phyloP scores from a whole-genome alignment of 2,888 invertebrate species.

The Yponomeuta sedellus region DNA sequence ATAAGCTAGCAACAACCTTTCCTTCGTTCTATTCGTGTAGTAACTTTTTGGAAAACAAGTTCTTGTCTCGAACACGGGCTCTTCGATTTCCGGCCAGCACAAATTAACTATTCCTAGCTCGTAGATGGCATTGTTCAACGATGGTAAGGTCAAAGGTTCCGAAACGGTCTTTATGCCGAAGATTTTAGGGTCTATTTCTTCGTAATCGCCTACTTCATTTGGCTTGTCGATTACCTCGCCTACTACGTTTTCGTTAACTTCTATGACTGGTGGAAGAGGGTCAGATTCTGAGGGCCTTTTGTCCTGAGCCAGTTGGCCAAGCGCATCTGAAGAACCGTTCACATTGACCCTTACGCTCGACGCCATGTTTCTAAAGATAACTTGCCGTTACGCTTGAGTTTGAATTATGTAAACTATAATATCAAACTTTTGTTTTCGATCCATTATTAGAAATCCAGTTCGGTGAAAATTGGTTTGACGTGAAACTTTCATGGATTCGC shows the following conservation, averaged over 20 bases:
- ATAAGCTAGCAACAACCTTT: slow-evolving; percentile 82
- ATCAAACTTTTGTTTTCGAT: neutral
- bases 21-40: slow-evolving; percentile 80
- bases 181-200: slow-evolving; percentile 56
- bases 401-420: neutral
- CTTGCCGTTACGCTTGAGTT: neutral
- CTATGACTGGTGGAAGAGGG: slow-evolving; percentile 52
- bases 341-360: neutral
- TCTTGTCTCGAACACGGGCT: slow-evolving; percentile 75
- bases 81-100: slow-evolving; percentile 78
- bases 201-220: slow-evolving; percentile 42
- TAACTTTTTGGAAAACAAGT: slow-evolving; percentile 80
- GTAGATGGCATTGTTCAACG: slow-evolving; percentile 76
- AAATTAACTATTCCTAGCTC: slow-evolving; percentile 78
- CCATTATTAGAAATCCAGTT: neutral
- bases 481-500: neutral
- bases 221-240: slow-evolving; percentile 50
- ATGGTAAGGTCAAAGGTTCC: slow-evolving; percentile 64
- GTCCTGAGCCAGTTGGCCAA: slow-evolving; percentile 26
- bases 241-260: slow-evolving; percentile 54
- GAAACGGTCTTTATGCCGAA: slow-evolving; percentile 46
- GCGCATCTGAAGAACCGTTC: neutral
- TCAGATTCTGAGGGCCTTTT: slow-evolving; percentile 41
- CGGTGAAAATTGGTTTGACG: neutral
- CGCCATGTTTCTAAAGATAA: slow-evolving; percentile 13